Percentiles rank a stretch among this genome's conserved stretches.
phyloP scores from a whole-genome alignment of 1,140 invertebrate species.

The Mycetomoellerius zeteki region DNA sequence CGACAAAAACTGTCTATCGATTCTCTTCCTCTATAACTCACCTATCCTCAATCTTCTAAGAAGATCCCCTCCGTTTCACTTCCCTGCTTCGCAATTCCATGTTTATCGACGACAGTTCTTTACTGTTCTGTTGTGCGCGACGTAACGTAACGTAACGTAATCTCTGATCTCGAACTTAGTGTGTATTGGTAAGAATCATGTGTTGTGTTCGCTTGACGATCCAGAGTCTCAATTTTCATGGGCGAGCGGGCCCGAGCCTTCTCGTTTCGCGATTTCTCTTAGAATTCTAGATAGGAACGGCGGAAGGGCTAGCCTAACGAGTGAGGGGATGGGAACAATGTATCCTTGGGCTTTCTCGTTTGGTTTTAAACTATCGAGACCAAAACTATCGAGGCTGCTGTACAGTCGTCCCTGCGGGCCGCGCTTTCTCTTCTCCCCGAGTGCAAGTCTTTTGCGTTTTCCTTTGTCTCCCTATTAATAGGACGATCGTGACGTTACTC shows the following conservation, averaged over 20 bases:
- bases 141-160: conserved; percentile 39
- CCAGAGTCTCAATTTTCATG: conserved; percentile 47
- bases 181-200: conserved; percentile 20
- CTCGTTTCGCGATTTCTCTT: conserved; percentile 46
- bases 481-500: conserved; percentile 63
- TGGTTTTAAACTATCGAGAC: conserved; percentile 57
- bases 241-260: background rate
- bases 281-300: background rate
- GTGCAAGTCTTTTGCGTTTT: conserved; percentile 51
- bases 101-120: conserved; percentile 51
- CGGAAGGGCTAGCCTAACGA: conserved; percentile 18
- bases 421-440: conserved; percentile 63
- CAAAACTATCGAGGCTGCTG: conserved; percentile 74
- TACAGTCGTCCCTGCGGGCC: conserved; percentile 44
- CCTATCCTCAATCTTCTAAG: conserved; percentile 36
- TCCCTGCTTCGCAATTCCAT: conserved; percentile 29
- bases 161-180: conserved; percentile 49
- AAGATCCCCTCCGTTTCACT: conserved; percentile 43
- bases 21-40: conserved; percentile 37
- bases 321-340: background rate
- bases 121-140: conserved; percentile 44
- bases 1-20: conserved; percentile 12
- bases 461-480: conserved; percentile 70
- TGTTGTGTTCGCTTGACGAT: conserved; percentile 43
- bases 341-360: conserved; percentile 32